Percentiles rank a stretch among this genome's conserved stretches.
These are phyloP conservation scores for Oncorhynchus nerka DNA, from an alignment of 2,113 vertebrate genomes.

Conservation along the genomic window DNA sequence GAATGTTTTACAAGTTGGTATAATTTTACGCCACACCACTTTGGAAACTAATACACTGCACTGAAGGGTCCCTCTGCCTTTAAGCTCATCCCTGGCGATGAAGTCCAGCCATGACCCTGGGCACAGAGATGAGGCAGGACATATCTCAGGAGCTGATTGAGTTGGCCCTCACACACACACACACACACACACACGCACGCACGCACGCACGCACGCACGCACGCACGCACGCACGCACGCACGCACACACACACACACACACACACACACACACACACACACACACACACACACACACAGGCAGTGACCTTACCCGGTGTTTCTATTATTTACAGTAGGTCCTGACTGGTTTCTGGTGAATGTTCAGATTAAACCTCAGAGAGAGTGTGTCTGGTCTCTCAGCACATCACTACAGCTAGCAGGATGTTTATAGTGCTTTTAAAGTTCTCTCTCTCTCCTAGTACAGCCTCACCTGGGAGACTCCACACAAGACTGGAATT, in stretches of 20 bases:
- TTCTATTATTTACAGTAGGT: no score
- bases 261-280: not conserved
- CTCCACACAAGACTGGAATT: not conserved
- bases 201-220: not conserved
- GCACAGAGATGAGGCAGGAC: no score
- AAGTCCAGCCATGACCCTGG: no score
- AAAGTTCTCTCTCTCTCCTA: constrained; percentile 11
- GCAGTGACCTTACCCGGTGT: no score
- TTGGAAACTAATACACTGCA: no score
- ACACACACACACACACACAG: not conserved
- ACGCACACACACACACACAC: not conserved
- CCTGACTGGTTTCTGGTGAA: no score
- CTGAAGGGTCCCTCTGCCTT: no score
- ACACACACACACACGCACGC: not conserved
- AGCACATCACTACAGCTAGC: not conserved
- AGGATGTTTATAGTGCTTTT: not conserved
- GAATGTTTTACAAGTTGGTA: no score
- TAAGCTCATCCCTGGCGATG: no score
- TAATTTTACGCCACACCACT: no score
- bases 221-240: not conserved
- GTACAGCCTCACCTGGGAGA: not conserved
- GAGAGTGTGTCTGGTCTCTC: not conserved
- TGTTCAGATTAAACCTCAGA: not conserved
- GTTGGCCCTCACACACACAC: not conserved
- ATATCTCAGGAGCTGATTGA: no score